Base-by-base conservation (phyloP, 2,797 vertebrate genomes). In the Manis javanica region DNA sequence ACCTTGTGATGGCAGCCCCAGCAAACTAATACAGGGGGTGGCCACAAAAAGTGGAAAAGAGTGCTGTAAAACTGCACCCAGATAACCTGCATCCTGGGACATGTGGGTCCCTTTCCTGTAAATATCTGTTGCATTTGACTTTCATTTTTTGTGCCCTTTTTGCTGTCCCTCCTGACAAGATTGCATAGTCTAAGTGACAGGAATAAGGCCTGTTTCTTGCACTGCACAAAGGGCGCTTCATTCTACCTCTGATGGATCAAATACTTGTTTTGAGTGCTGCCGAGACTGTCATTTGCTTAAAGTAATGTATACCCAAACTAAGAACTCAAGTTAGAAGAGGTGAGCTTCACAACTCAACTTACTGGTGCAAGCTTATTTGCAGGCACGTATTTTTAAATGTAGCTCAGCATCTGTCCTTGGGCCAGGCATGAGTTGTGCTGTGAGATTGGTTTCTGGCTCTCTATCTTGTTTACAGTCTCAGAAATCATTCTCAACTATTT, bases 121-220 rank as follows among this genome's bases (percentile, higher is more conserved):
- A 37, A 31, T 10, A 24, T 2, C 23, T 83, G 37, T 7, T 26
- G 79, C n/a, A 68, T 72, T 63, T 71, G 29, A 61, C 26, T 53
- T 69, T 16, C 14, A 4, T 42, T 86, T 75, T 85, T 57, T 26
- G 24, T 29, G 1, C 9, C 68, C 3, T 7, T 74, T 57, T 26
- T 2, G 2, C 21, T 3, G 12, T 69, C n/a, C 34, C 19, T 83
- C 23, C 39, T 5, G 39, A 85, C 7, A 64, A 21, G 31, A 13
- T 16, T 0, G 10, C 8, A 5, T 1, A 7, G 37, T 26, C 0
- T 12, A 5, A 16, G 34, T 1, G 12, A 72, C 8, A 1, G 5
- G 26, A n/a, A 37, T 3, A 49, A 61, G 34, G 14, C 46, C 42
- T 53, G 42, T 24, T 26, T 46, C 29, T 31, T 1, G 5, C 7